phyloP scores from a whole-genome alignment of 2,888 invertebrate species.

The Stenichneumon culpator region DNA sequence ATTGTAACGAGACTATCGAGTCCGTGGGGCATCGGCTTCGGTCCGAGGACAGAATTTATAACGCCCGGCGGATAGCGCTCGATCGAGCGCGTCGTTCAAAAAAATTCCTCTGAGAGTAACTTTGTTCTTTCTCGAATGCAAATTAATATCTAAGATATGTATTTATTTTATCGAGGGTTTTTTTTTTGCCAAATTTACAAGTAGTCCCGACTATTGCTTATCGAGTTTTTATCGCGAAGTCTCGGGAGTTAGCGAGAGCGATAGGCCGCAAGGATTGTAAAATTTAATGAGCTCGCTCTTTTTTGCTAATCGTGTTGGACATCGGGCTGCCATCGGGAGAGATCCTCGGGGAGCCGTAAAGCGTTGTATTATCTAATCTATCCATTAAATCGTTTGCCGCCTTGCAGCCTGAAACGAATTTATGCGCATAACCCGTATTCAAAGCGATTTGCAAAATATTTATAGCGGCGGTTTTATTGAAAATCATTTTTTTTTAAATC shows the following conservation, averaged over 20 bases:
- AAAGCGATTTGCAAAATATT: neutral
- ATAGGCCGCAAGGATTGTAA: neutral
- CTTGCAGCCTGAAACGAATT: neutral
- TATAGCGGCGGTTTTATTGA: neutral
- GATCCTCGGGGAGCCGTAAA: neutral
- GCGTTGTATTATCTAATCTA: neutral
- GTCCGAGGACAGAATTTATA: neutral
- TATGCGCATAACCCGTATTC: neutral
- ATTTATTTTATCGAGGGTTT: neutral
- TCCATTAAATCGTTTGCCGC: constrained; percentile 9
- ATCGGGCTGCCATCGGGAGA: neutral
- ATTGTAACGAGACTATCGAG: constrained; percentile 43
- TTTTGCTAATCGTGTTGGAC: neutral
- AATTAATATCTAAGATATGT: neutral
- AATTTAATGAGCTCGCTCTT: constrained; percentile 1
- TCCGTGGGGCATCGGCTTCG: neutral
- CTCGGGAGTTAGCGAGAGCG: neutral
- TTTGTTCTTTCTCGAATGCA: neutral
- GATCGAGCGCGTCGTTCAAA: neutral
- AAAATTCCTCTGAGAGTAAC: neutral
- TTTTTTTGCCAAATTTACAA: neutral
- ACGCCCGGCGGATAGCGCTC: neutral
- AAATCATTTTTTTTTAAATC: neutral
- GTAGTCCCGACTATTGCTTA: neutral
- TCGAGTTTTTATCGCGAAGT: neutral